A percentile compares a stretch with the other conserved stretches of the same genome.
Evolutionary conservation across 2,888 invertebrate species (phyloP).

Genomic region (Scaptodrosophila latifasciaeformis): DNA sequence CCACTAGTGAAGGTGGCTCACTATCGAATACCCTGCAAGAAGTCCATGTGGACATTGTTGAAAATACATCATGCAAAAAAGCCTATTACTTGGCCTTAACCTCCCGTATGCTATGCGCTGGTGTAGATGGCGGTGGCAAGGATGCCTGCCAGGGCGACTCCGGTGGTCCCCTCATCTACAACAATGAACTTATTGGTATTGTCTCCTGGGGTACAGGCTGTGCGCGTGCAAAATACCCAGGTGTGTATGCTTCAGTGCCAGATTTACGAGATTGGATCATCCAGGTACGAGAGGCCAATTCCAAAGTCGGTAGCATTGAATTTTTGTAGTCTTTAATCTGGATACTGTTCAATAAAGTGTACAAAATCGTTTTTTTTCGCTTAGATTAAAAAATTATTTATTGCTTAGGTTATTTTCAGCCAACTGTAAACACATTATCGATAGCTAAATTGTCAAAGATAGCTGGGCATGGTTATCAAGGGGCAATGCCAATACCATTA

Average conservation of each 20-base stretch:
- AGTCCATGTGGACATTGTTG: slow-evolving; percentile 55
- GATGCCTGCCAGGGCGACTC: slow-evolving; percentile 73
- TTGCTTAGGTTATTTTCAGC: too few relatives aligned
- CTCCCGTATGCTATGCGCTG: slow-evolving; percentile 66
- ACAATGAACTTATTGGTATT: slow-evolving; percentile 58
- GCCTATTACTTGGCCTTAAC: slow-evolving; percentile 52
- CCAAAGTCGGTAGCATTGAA: slow-evolving; percentile 38
- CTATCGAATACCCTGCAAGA: slow-evolving; percentile 49
- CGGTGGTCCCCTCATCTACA: slow-evolving; percentile 63
- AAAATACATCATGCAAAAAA: slow-evolving; percentile 44
- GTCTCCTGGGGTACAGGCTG: slow-evolving; percentile 71
- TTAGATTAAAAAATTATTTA: too few relatives aligned
- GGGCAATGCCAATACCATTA: too few relatives aligned
- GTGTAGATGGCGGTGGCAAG: slow-evolving; percentile 55
- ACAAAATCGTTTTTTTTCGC: background rate
- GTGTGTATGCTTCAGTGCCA: slow-evolving; percentile 64
- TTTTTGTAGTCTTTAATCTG: slow-evolving; percentile 31
- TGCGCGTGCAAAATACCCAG: slow-evolving; percentile 47
- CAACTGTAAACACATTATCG: too few relatives aligned
- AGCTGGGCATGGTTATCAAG: too few relatives aligned
- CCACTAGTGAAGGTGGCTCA: slow-evolving; percentile 27
- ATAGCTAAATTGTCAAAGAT: too few relatives aligned
- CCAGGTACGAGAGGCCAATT: slow-evolving; percentile 3
- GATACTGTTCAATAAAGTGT: background rate
- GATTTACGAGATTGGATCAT: slow-evolving; percentile 49